Conservation (phyloP, 1,140 invertebrate species). For the Helicoverpa armigera region DNA sequence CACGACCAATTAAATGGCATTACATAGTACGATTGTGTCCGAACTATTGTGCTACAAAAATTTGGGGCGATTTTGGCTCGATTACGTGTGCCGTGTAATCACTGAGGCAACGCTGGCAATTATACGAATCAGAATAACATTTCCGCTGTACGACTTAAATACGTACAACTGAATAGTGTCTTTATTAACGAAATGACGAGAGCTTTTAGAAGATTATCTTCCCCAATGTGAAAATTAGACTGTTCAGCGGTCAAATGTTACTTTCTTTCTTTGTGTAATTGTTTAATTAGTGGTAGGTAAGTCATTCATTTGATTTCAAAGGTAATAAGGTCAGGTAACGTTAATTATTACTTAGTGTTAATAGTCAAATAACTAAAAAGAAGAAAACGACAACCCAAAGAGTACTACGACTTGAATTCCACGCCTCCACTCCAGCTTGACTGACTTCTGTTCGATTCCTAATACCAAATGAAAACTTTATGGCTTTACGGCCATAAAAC, state of each 20-base stretch:
- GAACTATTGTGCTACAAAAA: conserved; percentile 57
- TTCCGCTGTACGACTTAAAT: conserved; percentile 48
- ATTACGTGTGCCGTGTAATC: conserved; percentile 58
- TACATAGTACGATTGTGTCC: conserved; percentile 57
- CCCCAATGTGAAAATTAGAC: conserved; percentile 34
- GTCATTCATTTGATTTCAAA: too few species aligned
- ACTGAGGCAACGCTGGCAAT: conserved; percentile 52
- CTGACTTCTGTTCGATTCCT: too few species aligned
- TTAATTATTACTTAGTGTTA: background rate
- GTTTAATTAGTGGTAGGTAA: conserved; percentile 14
- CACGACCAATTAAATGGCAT: conserved; percentile 66
- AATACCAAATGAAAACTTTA: background rate
- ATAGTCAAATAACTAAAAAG: background rate
- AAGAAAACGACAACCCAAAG: too few species aligned
- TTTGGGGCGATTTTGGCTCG: conserved; percentile 52
- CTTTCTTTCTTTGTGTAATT: background rate
- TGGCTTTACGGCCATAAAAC: background rate
- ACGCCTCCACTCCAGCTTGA: too few species aligned
- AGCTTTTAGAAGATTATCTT: conserved; percentile 43
- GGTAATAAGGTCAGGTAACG: conserved; percentile 6
- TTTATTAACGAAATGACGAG: conserved; percentile 44
- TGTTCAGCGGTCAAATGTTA: background rate
- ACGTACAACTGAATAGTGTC: conserved; percentile 22
- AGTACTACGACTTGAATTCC: too few species aligned
- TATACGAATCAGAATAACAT: conserved; percentile 54